Percentiles rank a stretch among this genome's conserved stretches.
Evolutionary conservation across 2,797 vertebrate species (phyloP).

Genomic region (Pangasius djambal): DNA sequence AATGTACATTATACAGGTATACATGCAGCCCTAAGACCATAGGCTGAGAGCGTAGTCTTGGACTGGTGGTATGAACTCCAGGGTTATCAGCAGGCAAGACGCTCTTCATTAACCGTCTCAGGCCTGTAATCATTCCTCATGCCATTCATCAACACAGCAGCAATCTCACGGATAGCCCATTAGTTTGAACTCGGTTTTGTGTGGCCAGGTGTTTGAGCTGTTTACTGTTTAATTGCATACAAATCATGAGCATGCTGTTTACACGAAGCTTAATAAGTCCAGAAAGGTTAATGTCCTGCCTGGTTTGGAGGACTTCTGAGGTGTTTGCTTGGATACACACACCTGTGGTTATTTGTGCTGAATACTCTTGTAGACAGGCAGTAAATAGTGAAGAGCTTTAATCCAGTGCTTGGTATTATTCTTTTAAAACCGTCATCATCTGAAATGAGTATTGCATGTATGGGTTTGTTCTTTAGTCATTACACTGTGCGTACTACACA

Average conservation of each 20-base stretch:
- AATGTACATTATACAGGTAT: not conserved
- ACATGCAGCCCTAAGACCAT: not conserved
- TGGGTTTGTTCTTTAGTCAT: not conserved
- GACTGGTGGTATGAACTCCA: not conserved
- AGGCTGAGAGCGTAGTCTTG: too few relatives aligned
- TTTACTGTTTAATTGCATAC: not conserved
- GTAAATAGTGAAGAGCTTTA: not conserved
- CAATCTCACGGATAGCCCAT: not conserved
- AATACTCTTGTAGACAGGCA: not conserved
- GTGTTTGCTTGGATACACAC: not conserved
- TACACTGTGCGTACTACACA: too few relatives aligned
- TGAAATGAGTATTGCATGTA: not conserved
- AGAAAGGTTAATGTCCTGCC: not conserved
- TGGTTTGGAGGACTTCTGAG: not conserved
- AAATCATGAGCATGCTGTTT: not conserved
- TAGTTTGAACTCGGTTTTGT: not conserved
- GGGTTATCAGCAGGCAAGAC: slow-evolving; percentile 32
- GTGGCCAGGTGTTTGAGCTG: not conserved
- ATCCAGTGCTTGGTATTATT: not conserved
- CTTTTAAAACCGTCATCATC: not conserved
- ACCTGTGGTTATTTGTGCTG: not conserved
- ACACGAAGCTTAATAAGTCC: not conserved
- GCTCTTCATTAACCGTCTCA: slow-evolving; percentile 42
- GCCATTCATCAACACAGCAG: slow-evolving; percentile 13
- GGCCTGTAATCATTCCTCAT: slow-evolving; percentile 3